phyloP scores from a whole-genome alignment of 2,797 vertebrate species.

The Rhinoraja longicauda region DNA sequence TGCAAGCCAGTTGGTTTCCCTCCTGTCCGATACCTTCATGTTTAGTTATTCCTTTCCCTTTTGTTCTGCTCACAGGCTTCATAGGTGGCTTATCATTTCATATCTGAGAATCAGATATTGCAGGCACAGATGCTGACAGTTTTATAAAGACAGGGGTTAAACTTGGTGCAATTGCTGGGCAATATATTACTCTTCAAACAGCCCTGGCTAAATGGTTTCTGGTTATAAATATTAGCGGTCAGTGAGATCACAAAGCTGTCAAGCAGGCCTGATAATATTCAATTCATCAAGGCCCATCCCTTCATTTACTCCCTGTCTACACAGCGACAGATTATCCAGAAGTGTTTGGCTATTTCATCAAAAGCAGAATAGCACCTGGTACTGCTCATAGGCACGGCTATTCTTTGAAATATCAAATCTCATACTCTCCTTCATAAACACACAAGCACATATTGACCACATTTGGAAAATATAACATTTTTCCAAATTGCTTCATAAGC shows the following conservation, averaged over 20 bases:
- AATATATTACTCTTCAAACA: conserved; percentile 57
- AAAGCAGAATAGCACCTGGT: conserved; percentile 39
- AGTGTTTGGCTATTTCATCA: not conserved
- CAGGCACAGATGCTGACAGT: conserved; percentile 56
- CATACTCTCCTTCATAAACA: not conserved
- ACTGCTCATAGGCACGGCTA: conserved; percentile 27
- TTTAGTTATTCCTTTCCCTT: not conserved
- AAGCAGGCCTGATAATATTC: conserved; percentile 56
- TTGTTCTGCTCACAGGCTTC: not conserved
- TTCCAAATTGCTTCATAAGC: not conserved
- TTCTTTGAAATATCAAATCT: not conserved
- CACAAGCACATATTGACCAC: not conserved
- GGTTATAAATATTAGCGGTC: conserved; percentile 71
- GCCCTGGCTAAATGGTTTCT: conserved; percentile 58
- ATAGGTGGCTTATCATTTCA: conserved; percentile 11
- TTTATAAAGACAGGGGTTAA: conserved; percentile 56
- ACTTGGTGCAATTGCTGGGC: conserved; percentile 56
- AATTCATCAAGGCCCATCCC: conserved; percentile 57
- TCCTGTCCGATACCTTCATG: not conserved
- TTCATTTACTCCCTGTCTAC: conserved; percentile 52
- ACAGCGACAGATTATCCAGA: not conserved
- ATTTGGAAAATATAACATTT: not conserved
- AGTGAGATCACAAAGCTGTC: conserved; percentile 55
- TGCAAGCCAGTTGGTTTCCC: too few species aligned
- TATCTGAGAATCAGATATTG: conserved; percentile 44